Evolutionary conservation across 35 echinoderm and acorn worm genomes (phyloP), one percentile per base, ranked within the genome.

Genomic region (Patiria miniata): DNA sequence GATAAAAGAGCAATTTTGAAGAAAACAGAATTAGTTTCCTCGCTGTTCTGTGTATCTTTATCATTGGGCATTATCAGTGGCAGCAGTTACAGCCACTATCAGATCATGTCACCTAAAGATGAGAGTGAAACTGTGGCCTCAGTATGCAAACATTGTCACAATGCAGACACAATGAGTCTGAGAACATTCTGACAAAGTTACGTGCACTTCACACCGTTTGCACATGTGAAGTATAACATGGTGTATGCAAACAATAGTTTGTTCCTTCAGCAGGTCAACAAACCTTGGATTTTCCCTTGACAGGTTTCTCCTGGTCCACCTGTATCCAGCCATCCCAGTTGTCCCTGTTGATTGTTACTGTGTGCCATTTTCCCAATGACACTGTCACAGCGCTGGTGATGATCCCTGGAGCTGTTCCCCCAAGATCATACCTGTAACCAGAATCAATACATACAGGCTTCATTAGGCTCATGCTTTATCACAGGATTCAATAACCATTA

Each of bases 321-420:
- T 80, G 86, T 0, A 92, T 39, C 85, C 85, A 92, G n/a, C 90
- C 90, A 53, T 87, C 56, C 15, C 79, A 61, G 36, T 47, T n/a
- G 23, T 88, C 69, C 52, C 92, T 61, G 2, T 61, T 78, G 51
- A 94, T 76, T 52, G 82, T 81, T 1, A 90, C 51, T 17, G 87
- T 86, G 58, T 94, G 92, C 91, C 91, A 93, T 40, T 93, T 58
- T 61, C 84, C 56, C n/a, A 86, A 33, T n/a, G 65, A 84, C 5
- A 94, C 61, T 36, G 39, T 81, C 18, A 39, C 51, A 14, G 52
- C 52, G 36, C 87, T 94, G 3, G 44, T 79, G 40, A 90, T 89
- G 14, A 85, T 81, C 10, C 76, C 92, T 54, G 87, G 58, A 19
- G 81, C 82, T 29, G 83, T 83, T 8, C 92, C 92, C 40, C 87